Evolutionary conservation across 2,113 vertebrate species (phyloP).

Genomic region (Clarias gariepinus): DNA sequence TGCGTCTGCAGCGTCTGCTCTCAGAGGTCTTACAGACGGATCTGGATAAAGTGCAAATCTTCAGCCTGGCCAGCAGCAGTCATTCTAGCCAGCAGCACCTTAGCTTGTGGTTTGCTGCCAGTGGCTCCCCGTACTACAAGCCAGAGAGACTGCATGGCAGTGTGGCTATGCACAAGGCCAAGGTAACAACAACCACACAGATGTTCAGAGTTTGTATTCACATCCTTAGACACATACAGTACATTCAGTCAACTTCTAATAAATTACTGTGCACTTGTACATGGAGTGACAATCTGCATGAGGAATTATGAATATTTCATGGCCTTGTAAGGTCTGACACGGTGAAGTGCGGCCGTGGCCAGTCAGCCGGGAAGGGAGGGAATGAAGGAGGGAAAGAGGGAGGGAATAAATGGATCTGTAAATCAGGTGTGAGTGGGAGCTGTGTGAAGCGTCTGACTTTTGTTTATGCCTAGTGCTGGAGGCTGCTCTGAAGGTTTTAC

Average conservation of each 20-base stretch:
- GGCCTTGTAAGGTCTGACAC: constrained; percentile 55
- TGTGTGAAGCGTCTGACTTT: constrained; percentile 32
- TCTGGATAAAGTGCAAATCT: constrained; percentile 75
- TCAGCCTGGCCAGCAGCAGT: constrained; percentile 74
- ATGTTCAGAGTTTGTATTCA: constrained; percentile 10
- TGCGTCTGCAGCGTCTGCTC: constrained; percentile 70
- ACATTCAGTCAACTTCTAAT: constrained; percentile 25
- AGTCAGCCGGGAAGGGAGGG: neutral
- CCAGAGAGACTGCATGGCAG: constrained; percentile 83
- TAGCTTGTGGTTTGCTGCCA: constrained; percentile 80
- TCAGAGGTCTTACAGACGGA: constrained; percentile 74
- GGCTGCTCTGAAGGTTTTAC: constrained; percentile 46
- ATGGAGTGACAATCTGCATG: constrained; percentile 10
- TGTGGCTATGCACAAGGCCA: constrained; percentile 72
- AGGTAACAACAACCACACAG: constrained; percentile 66
- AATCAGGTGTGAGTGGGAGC: constrained; percentile 44
- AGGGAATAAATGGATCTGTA: constrained; percentile 44
- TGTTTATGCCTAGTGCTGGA: constrained; percentile 46
- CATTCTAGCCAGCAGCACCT: constrained; percentile 59
- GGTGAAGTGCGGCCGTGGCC: constrained; percentile 46
- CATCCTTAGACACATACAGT: constrained; percentile 6
- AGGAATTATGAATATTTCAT: constrained; percentile 59
- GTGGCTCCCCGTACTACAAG: constrained; percentile 76
- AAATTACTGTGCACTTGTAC: constrained; percentile 11
- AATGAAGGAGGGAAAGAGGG: neutral